Base-by-base conservation (phyloP, 2,797 vertebrate species). In the Trematomus bernacchii region DNA sequence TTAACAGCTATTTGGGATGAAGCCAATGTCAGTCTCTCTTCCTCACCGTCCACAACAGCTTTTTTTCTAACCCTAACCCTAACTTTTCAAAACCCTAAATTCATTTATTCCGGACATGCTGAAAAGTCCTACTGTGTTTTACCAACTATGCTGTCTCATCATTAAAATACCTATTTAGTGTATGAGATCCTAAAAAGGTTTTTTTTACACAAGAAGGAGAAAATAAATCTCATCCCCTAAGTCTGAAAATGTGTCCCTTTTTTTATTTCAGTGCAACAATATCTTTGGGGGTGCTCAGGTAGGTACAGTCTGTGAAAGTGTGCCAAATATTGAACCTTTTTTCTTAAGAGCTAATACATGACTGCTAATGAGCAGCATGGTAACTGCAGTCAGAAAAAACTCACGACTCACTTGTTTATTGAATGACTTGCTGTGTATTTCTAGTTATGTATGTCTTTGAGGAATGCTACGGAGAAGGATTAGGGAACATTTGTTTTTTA, bases 201-300 rank as follows among this genome's bases (percentile, higher is more conserved):
- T 37, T 9, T 37, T 1, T 37, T 37, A 54, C 37, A 14, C 43
- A 23, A 77, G 5, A 58, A 7, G 48, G 14, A 63, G 14, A 66
- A 44, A 42, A 1, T 66, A 43, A 69, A 47, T 71, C 66, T 52
- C 2, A 73, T 57, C 8, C n/a, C 3, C 69, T 46, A 68, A 73
- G 46, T 83, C 67, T 85, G 71, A 88, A 79, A 88, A 85, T 76
- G 14, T 94, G 70, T 89, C 77, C 86, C 27, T 27, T 27, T 85
- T 96, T 95, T 90, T 93, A 94, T 97, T 98, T 72, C 97, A 99
- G 98, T 97, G 86, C 97, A 98, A 78, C 97, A 97, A 51, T 96
- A 96, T 92, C 95, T 98, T 82, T 99, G 98, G 98, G 98, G 98
- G 91, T 99, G 96, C 90, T 96, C 97, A 96, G 98, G 98, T 99